phyloP scores from a whole-genome alignment of 2,888 invertebrate species.

The Dicyrtoma fusca region DNA sequence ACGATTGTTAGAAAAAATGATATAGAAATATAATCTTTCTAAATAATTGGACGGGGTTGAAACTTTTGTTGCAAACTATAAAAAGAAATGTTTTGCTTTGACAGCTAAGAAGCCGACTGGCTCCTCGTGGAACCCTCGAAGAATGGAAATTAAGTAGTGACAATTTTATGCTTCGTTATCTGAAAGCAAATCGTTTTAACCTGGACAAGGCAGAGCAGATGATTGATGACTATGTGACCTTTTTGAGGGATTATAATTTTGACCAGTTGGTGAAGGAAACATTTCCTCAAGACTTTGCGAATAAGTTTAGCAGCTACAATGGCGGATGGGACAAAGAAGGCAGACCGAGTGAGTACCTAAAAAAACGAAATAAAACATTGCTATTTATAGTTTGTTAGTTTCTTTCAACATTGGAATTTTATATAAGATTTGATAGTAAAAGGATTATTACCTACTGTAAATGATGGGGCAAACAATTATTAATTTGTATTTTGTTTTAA shows the following conservation, averaged over 20 bases:
- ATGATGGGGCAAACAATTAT: no score
- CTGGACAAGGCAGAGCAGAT: slow-evolving; percentile 15
- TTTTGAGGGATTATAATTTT: slow-evolving; percentile 6
- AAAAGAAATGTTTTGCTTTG: no score
- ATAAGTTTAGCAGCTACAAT: slow-evolving; percentile 16
- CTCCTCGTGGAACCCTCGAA: background rate
- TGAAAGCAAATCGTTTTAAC: slow-evolving; percentile 15
- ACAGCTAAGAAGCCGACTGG: no score
- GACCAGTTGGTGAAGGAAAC: background rate
- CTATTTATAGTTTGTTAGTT: no score
- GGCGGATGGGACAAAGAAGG: slow-evolving; percentile 18
- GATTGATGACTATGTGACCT: slow-evolving; percentile 18
- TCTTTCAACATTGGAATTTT: no score
- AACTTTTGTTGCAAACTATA: no score
- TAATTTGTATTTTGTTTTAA: background rate
- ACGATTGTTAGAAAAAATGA: no score
- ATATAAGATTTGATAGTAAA: no score
- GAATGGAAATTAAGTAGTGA: slow-evolving; percentile 11
- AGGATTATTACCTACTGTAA: no score
- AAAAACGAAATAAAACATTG: no score
- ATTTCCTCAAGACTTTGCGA: slow-evolving; percentile 26
- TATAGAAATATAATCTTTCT: no score
- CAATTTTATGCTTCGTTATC: slow-evolving; percentile 21
- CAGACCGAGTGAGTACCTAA: slow-evolving; percentile 22
- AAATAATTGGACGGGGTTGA: no score